Base-by-base conservation (phyloP, 1,140 invertebrate genomes). In the Trichonephila clavipes region DNA sequence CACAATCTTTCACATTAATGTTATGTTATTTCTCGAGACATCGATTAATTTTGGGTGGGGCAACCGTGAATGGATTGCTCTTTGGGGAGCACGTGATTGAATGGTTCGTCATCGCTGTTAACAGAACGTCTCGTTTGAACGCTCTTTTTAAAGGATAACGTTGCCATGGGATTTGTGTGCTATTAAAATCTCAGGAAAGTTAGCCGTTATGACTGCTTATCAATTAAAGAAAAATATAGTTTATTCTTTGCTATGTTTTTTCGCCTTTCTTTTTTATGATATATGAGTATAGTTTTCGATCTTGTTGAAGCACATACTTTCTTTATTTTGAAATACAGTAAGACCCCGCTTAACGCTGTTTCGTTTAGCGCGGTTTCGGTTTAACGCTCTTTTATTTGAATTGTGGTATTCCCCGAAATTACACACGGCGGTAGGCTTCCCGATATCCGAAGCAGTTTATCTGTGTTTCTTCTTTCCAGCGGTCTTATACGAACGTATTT, bases 1-100 rank as follows among this genome's bases (percentile, higher is more conserved):
- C 19, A 16, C 24, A 21, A 69, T 69, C 64, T 69, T 69, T 69
- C 19, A 69, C 24, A 19, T 24, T 24, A 69, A 69, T 24, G 19
- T 69, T 69, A 21, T 7, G 64, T 24, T 21, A 21, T 24, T 21
- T 21, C 19, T 21, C 24, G 64, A 19, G 6, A 6, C 64, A 69
- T 69, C 64, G 64, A 69, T 69, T 69, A 12, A 69, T 69, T 69
- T 21, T 69, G 64, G 64, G 64, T 69, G 64, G n/a, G 64, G 64
- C 24, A 7, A 69, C 64, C 19, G 64, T 69, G 64, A 69, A 69
- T 69, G 64, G 24, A 21, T 21, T 0, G 64, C 24, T 24, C 64
- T 24, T 18, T 16, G 64, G 64, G 64, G 19, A 19, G 5, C 2
- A 24, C 19, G 19, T 24, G 24, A 19, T 24, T 19, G 19, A 24